A percentile compares a stretch with the other conserved stretches of the same genome.
Conservation (phyloP, 1,140 invertebrate genomes). For the Tetramorium simillimum region DNA sequence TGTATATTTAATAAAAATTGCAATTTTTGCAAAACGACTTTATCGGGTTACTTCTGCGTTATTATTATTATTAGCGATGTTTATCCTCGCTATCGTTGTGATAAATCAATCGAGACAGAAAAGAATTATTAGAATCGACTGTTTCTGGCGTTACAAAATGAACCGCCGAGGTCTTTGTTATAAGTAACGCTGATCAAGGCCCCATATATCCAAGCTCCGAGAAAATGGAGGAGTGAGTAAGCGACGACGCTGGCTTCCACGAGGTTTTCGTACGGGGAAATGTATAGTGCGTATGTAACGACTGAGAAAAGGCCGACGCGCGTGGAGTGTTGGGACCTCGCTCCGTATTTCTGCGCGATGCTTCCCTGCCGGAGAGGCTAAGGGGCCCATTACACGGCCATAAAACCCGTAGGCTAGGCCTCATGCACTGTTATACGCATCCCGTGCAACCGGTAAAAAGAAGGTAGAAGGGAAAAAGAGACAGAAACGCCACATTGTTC, state of each 20-base stretch:
- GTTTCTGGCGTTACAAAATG: neutral
- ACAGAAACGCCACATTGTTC: slow-evolving; percentile 71
- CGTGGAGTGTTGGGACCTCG: slow-evolving; percentile 65
- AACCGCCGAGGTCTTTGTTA: slow-evolving; percentile 1
- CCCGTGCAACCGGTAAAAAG: slow-evolving; percentile 64
- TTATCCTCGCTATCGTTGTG: neutral
- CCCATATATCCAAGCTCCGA: neutral
- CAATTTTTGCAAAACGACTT: neutral
- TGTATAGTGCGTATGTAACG: neutral
- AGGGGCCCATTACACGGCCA: slow-evolving; percentile 82
- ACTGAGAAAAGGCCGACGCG: slow-evolving; percentile 44
- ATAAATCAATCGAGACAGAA: neutral
- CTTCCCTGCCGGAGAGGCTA: slow-evolving; percentile 71
- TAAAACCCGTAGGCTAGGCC: slow-evolving; percentile 81
- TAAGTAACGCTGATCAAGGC: slow-evolving; percentile 1
- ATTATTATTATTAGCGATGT: neutral
- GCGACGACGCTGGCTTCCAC: neutral
- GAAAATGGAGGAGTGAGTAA: slow-evolving; percentile 1
- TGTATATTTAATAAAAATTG: neutral
- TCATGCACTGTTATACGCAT: slow-evolving; percentile 77
- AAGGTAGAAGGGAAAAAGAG: slow-evolving; percentile 29
- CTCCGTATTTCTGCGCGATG: slow-evolving; percentile 70
- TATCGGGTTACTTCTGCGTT: neutral
- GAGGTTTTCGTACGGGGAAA: neutral
- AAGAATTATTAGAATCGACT: neutral